These are phyloP conservation scores for Druon quercuslanigerum DNA, from an alignment of 1,140 invertebrate genomes.

Conservation along the genomic window DNA sequence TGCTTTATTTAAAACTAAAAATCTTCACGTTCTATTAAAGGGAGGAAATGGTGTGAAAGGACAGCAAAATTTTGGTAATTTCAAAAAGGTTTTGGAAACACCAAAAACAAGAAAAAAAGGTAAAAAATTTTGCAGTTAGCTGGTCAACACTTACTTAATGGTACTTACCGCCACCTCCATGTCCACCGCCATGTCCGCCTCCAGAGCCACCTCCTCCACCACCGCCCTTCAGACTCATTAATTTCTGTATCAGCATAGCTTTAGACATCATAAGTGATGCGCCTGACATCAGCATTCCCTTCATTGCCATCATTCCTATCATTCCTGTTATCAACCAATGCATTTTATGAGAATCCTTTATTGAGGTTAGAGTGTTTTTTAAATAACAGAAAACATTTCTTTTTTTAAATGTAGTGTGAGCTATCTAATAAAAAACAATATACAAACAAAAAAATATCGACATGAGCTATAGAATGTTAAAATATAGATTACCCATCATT, in stretches of 20 bases:
- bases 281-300: slow-evolving; percentile 78
- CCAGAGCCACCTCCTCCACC: slow-evolving; percentile 65
- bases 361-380: no score
- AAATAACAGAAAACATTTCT: no score
- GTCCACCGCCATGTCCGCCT: slow-evolving; percentile 59
- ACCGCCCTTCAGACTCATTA: slow-evolving; percentile 74
- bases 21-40: neutral
- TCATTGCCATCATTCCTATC: slow-evolving; percentile 77
- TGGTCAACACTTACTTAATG: slow-evolving; percentile 37
- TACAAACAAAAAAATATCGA: no score
- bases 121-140: slow-evolving; percentile 8
- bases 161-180: slow-evolving; percentile 54
- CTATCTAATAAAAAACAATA: no score
- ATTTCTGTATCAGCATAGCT: slow-evolving; percentile 77
- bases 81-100: no score
- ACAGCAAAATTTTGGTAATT: no score
- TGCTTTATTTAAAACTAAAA: neutral
- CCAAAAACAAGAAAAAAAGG: no score
- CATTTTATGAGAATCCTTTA: no score
- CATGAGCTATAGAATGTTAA: neutral
- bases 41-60: no score
- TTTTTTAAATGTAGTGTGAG: no score
- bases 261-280: slow-evolving; percentile 78
- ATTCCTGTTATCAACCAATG: slow-evolving; percentile 72
- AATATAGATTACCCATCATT: slow-evolving; percentile 75